These are phyloP conservation scores for Marasmarcha lunaedactyla DNA, from an alignment of 2,888 invertebrate genomes.

Conservation along the genomic window DNA sequence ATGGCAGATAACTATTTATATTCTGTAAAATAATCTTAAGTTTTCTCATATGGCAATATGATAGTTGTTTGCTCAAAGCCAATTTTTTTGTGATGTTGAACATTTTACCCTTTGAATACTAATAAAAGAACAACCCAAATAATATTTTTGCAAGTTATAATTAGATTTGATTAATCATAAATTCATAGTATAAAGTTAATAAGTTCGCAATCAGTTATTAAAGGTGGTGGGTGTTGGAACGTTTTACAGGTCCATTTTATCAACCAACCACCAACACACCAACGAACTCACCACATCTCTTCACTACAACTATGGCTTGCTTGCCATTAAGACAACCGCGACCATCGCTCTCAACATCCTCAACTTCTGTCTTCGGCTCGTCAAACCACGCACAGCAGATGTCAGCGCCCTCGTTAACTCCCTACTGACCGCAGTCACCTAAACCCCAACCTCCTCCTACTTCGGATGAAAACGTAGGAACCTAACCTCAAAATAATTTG, in stretches of 20 bases:
- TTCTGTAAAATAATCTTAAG: neutral
- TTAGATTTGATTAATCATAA: neutral
- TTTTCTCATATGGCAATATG: too few relatives aligned
- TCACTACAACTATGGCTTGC: conserved; percentile 66
- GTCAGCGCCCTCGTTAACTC: conserved; percentile 43
- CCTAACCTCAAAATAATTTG: conserved; percentile 29
- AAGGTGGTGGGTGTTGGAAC: conserved; percentile 72
- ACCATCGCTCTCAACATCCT: conserved; percentile 51
- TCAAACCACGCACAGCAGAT: conserved; percentile 55
- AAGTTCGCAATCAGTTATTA: conserved; percentile 37
- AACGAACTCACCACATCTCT: conserved; percentile 67
- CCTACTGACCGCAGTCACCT: conserved; percentile 59
- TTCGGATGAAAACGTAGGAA: conserved; percentile 39
- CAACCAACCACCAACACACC: conserved; percentile 70
- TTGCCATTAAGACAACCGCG: conserved; percentile 58
- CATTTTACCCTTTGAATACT: neutral
- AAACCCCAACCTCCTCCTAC: conserved; percentile 19
- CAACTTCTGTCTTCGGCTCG: conserved; percentile 55
- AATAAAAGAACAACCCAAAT: neutral
- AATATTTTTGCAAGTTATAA: neutral
- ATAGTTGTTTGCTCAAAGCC: too few relatives aligned
- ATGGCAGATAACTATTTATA: neutral
- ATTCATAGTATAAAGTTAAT: conserved; percentile 3
- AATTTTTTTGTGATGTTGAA: too few relatives aligned
- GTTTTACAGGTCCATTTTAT: conserved; percentile 71